phyloP scores from a whole-genome alignment of 2,797 vertebrate species.

The Morelia viridis region DNA sequence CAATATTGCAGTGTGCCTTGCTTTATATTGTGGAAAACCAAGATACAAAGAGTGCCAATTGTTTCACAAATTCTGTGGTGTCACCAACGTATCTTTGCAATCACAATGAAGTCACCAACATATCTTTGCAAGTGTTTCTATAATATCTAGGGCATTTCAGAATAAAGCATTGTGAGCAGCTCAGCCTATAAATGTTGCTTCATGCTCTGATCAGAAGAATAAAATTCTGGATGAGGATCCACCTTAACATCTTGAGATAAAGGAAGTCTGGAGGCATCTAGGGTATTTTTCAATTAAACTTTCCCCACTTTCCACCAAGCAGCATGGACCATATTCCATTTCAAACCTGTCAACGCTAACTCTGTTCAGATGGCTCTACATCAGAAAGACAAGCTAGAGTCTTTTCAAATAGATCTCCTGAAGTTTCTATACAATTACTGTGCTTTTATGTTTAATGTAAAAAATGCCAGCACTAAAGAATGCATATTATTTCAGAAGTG shows the following conservation, averaged over 20 bases:
- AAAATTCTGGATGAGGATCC: background rate
- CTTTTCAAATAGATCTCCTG: background rate
- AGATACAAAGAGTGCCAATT: background rate
- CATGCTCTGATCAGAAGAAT: background rate
- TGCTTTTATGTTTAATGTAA: background rate
- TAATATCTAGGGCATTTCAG: background rate
- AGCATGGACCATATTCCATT: background rate
- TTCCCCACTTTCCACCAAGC: background rate
- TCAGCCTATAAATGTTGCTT: background rate
- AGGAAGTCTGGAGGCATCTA: background rate
- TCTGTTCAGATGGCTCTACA: background rate
- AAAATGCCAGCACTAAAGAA: accelerated
- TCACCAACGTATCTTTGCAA: background rate
- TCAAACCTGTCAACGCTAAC: background rate
- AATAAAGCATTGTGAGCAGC: background rate
- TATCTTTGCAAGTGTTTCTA: background rate
- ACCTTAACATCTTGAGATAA: background rate
- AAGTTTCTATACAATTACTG: background rate
- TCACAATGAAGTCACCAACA: background rate
- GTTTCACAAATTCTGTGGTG: background rate
- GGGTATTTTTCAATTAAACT: background rate
- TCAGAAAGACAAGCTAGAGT: accelerated
- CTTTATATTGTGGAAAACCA: background rate
- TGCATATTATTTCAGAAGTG: background rate
- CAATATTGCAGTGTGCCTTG: background rate